A percentile compares a stretch with the other conserved stretches of the same genome.
Conservation (phyloP, 2,888 invertebrate genomes). For the Teleogryllus oceanicus region DNA sequence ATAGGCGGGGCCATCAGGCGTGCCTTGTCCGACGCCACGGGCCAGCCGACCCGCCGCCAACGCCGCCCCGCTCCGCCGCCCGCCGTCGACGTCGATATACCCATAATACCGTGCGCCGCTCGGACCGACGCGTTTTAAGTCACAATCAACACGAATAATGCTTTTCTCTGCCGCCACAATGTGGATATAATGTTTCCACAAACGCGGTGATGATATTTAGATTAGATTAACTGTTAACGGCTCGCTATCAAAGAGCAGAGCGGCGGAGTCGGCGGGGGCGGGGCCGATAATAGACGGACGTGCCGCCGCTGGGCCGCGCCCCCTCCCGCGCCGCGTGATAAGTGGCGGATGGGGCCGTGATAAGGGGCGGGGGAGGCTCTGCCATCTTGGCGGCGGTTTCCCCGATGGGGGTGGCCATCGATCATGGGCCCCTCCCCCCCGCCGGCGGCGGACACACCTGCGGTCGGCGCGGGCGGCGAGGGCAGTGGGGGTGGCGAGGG, state of each 20-base stretch:
- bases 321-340: too few species aligned
- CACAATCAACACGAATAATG: slow-evolving; percentile 3
- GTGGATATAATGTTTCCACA: slow-evolving; percentile 1
- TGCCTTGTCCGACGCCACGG: not conserved
- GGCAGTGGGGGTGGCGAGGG: too few species aligned
- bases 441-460: too few species aligned
- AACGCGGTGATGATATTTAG: slow-evolving; percentile 9
- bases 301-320: not conserved
- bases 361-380: not conserved
- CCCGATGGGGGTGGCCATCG: too few species aligned
- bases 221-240: slow-evolving; percentile 1
- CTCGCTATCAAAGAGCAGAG: not conserved
- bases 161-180: slow-evolving; percentile 18
- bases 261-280: not conserved
- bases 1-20: not conserved
- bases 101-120: not conserved
- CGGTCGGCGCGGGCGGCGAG: too few species aligned
- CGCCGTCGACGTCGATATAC: not conserved
- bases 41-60: not conserved
- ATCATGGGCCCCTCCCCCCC: not conserved
- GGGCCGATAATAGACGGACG: slow-evolving; percentile 1
- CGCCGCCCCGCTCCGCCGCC: not conserved
- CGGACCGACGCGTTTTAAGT: not conserved
- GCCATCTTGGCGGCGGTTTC: not conserved
- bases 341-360: not conserved